Evolutionary conservation across 2,888 invertebrate species (phyloP).

Genomic region (Seira sanloemensis): DNA sequence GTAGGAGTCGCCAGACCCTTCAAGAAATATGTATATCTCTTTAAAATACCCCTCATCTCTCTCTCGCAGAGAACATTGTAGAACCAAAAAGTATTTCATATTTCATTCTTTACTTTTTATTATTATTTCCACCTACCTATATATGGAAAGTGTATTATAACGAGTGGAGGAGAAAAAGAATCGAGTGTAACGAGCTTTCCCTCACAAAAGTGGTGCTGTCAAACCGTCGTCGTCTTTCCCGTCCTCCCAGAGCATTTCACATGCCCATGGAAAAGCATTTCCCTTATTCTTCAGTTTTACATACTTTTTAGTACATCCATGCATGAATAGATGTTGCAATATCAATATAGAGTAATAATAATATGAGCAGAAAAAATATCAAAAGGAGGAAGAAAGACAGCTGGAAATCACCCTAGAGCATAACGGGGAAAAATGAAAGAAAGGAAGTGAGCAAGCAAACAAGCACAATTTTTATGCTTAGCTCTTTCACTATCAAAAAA

Average conservation of each 20-base stretch:
- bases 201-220: constrained; percentile 52
- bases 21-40: not conserved
- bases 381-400: constrained; percentile 56
- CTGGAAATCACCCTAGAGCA: constrained; percentile 61
- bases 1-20: not conserved
- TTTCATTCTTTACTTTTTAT: not conserved
- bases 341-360: constrained; percentile 38
- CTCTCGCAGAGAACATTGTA: not conserved
- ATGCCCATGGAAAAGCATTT: no score
- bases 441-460: constrained; percentile 52
- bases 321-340: constrained; percentile 45
- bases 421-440: constrained; percentile 28
- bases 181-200: constrained; percentile 53
- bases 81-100: not conserved
- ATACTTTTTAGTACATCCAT: constrained; percentile 20
- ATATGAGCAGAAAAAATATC: constrained; percentile 46
- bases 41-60: not conserved
- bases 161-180: constrained; percentile 41
- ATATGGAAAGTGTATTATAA: constrained; percentile 41
- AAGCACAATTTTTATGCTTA: constrained; percentile 53
- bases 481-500: not conserved
- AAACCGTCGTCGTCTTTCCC: constrained; percentile 24
- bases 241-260: not conserved
- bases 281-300: not conserved
- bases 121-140: not conserved